A percentile compares a stretch with the other conserved stretches of the same genome.
These are phyloP conservation scores for Nematopogon swammerdamellus DNA, from an alignment of 2,888 invertebrate genomes.

Conservation along the genomic window DNA sequence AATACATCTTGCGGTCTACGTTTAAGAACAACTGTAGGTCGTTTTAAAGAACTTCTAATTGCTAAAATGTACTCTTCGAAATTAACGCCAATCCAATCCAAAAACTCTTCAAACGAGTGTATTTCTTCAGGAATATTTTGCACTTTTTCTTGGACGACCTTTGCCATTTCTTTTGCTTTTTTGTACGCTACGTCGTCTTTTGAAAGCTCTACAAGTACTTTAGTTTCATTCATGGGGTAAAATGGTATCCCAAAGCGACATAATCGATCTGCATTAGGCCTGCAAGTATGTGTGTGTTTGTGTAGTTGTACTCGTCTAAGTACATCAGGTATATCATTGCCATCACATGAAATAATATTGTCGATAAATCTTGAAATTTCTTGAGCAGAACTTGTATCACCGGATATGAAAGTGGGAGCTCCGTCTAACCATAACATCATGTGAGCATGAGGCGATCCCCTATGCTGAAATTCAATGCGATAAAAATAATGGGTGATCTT, in stretches of 20 bases:
- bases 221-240: slow-evolving; percentile 12
- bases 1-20: slow-evolving; percentile 8
- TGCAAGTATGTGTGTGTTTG: slow-evolving; percentile 13
- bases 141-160: slow-evolving; percentile 3
- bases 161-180: slow-evolving; percentile 7
- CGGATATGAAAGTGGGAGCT: slow-evolving; percentile 14
- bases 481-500: slow-evolving; percentile 12
- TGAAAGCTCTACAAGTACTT: not conserved
- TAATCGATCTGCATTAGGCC: slow-evolving; percentile 9
- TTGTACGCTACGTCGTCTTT: slow-evolving; percentile 5
- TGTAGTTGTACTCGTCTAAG: slow-evolving; percentile 10
- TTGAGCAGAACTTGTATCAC: slow-evolving; percentile 7
- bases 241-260: slow-evolving; percentile 14
- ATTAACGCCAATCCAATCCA: slow-evolving; percentile 4
- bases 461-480: slow-evolving; percentile 17
- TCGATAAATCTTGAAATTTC: slow-evolving; percentile 9
- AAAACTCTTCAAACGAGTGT: slow-evolving; percentile 8
- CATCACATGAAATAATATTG: slow-evolving; percentile 13
- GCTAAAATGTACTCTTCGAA: slow-evolving; percentile 9
- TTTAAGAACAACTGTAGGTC: slow-evolving; percentile 7
- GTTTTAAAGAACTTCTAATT: slow-evolving; percentile 8
- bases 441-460: slow-evolving; percentile 18
- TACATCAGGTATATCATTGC: slow-evolving; percentile 7
- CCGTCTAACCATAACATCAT: slow-evolving; percentile 17
- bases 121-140: slow-evolving; percentile 5